Evolutionary conservation across 37 sponge, comb jelly and placozoan species (phyloP).

Genomic region (Geodia barretti): DNA sequence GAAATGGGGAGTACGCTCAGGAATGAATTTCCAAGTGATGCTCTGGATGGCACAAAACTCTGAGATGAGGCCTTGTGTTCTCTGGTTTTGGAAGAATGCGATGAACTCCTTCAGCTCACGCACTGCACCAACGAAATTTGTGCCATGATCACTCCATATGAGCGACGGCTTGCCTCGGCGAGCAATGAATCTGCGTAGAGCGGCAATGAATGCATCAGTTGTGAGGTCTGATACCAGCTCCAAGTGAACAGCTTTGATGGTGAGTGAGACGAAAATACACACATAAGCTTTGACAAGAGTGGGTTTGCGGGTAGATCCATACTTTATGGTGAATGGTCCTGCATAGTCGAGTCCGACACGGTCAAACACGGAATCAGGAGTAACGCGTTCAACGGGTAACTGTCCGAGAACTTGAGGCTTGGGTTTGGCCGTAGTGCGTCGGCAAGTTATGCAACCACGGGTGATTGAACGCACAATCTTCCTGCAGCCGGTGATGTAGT

Average conservation of each 20-base stretch:
- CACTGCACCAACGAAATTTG: conserved; percentile 42
- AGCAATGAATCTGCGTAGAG: conserved; percentile 33
- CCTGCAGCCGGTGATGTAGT: conserved; percentile 19
- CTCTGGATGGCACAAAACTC: conserved; percentile 39
- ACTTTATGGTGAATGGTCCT: conserved; percentile 41
- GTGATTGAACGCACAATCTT: conserved; percentile 26
- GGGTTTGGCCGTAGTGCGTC: conserved; percentile 28
- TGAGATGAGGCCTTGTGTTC: conserved; percentile 21
- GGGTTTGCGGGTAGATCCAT: conserved; percentile 9
- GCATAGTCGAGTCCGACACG: conserved; percentile 63
- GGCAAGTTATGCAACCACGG: conserved; percentile 35
- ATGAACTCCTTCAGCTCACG: conserved; percentile 29
- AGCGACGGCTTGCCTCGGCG: conserved; percentile 36
- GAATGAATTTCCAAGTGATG: conserved; percentile 41
- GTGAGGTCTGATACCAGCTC: conserved; percentile 44
- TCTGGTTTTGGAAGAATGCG: conserved; percentile 8
- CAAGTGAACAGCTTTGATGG: conserved; percentile 54
- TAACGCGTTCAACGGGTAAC: conserved; percentile 39
- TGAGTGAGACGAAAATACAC: conserved; percentile 40
- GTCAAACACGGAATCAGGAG: conserved; percentile 39
- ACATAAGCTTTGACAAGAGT: conserved; percentile 24
- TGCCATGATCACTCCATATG: conserved; percentile 60
- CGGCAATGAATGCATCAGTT: conserved; percentile 44
- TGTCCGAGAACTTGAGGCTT: conserved; percentile 33
- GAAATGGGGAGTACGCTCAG: conserved; percentile 21